phyloP scores from a whole-genome alignment of 2,888 invertebrate species.

The Rosalia funebris region DNA sequence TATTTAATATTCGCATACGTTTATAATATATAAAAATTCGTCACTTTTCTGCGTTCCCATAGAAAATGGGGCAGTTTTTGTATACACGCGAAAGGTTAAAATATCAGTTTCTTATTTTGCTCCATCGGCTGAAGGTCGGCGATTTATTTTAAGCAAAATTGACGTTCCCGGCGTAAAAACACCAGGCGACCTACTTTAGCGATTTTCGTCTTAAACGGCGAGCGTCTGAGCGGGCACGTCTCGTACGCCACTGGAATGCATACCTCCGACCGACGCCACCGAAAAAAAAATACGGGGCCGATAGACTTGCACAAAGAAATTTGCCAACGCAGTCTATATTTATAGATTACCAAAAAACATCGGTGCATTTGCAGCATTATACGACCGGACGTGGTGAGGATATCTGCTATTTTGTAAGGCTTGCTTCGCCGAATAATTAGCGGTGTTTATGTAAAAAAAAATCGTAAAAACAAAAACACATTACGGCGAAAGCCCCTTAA shows the following conservation, averaged over 20 bases:
- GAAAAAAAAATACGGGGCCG: constrained; percentile 40
- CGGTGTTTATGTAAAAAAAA: constrained; percentile 11
- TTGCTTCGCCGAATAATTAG: constrained; percentile 16
- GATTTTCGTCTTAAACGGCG: too few species aligned
- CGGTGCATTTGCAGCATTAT: constrained; percentile 31
- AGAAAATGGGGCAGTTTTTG: too few species aligned
- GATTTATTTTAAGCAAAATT: too few species aligned
- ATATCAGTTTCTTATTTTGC: too few species aligned
- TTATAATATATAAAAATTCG: too few species aligned
- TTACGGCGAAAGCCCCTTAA: constrained; percentile 9
- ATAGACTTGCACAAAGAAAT: constrained; percentile 47
- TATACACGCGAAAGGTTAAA: too few species aligned
- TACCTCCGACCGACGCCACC: constrained; percentile 33
- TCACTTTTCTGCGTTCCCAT: too few species aligned
- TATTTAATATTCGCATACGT: too few species aligned
- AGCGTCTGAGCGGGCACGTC: too few species aligned
- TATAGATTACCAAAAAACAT: constrained; percentile 44
- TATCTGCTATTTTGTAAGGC: constrained; percentile 14
- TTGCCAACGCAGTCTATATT: constrained; percentile 44
- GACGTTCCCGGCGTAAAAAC: too few species aligned
- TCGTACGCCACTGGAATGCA: constrained; percentile 28
- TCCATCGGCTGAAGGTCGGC: too few species aligned
- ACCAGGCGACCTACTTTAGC: too few species aligned
- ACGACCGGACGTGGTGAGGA: constrained; percentile 31
- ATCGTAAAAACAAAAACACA: constrained; percentile 16